Conservation (phyloP, 1,140 invertebrate genomes). For the Ceratitis capitata region DNA sequence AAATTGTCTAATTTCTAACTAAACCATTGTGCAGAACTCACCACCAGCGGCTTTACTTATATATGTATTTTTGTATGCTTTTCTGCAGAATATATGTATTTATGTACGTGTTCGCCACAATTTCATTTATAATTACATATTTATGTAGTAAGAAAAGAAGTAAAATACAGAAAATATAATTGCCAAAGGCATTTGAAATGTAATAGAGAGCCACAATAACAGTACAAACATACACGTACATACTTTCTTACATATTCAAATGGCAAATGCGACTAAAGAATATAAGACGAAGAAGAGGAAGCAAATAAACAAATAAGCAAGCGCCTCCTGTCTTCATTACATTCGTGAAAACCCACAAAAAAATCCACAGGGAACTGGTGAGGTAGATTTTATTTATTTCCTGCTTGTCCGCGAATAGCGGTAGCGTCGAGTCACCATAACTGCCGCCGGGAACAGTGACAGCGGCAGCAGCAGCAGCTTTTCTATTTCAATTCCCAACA, state of each 20-base stretch:
- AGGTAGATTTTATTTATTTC: not conserved
- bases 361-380: not conserved
- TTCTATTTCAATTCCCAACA: not conserved
- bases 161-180: slow-evolving; percentile 1
- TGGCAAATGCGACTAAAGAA: not conserved
- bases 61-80: not conserved
- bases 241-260: slow-evolving; percentile 26
- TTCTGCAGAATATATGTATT: not conserved
- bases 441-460: not conserved
- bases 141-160: not conserved
- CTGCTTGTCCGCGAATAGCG: not conserved
- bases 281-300: not conserved
- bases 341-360: not conserved
- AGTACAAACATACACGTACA: too few relatives aligned
- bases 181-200: slow-evolving; percentile 25
- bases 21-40: not conserved
- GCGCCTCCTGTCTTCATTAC: slow-evolving; percentile 2
- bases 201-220: slow-evolving; percentile 17
- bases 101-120: not conserved
- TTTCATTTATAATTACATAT: not conserved
- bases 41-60: not conserved
- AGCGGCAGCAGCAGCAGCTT: not conserved
- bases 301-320: too few relatives aligned
- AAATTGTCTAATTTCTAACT: not conserved
- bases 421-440: not conserved